Conservation (phyloP, 2,113 vertebrate species). For the Zosterops hypoxanthus region DNA sequence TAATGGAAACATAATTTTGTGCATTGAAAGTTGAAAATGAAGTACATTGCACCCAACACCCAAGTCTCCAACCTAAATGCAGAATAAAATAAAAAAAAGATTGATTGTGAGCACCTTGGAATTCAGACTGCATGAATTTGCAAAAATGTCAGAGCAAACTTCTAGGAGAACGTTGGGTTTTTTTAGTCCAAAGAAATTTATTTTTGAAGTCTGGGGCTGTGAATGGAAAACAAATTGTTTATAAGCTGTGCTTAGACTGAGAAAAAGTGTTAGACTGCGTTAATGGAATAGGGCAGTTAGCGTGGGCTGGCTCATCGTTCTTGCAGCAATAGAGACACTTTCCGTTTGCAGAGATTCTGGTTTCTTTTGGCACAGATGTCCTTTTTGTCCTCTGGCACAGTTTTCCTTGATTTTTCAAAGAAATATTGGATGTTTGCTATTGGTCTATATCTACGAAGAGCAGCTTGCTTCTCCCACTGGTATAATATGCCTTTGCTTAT, state of each 20-base stretch:
- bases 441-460: constrained; percentile 36
- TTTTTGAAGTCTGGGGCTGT: neutral
- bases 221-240: constrained; percentile 30
- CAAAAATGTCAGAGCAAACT: neutral
- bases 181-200: neutral
- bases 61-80: neutral
- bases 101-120: neutral
- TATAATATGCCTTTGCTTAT: constrained; percentile 49
- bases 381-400: constrained; percentile 65
- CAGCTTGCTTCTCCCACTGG: constrained; percentile 54
- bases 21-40: neutral
- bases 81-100: neutral
- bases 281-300: constrained; percentile 11
- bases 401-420: constrained; percentile 56
- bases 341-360: constrained; percentile 38
- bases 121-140: constrained; percentile 48
- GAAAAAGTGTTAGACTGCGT: neutral
- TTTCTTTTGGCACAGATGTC: constrained; percentile 54
- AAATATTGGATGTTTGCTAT: constrained; percentile 52
- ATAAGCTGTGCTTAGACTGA: neutral
- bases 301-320: neutral
- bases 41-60: neutral
- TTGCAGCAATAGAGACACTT: constrained; percentile 26
- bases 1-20: neutral
- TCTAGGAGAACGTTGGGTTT: neutral